Percentiles rank a stretch among this genome's conserved stretches.
Conservation (phyloP, 2,888 invertebrate genomes). For the Geotrupes spiniger region DNA sequence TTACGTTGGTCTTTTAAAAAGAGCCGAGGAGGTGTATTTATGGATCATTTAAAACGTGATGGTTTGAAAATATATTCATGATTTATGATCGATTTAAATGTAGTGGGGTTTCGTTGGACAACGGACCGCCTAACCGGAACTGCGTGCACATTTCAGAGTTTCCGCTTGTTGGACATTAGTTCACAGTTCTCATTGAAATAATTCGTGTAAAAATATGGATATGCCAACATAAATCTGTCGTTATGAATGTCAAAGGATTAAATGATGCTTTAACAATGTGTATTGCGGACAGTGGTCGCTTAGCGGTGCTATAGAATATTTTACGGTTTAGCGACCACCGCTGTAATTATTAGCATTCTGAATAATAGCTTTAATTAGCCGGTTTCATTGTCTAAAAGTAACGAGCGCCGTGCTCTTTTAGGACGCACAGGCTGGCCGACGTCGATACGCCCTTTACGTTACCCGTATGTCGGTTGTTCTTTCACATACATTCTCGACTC, state of each 20-base stretch:
- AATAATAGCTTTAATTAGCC: conserved; percentile 38
- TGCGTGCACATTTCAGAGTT: conserved; percentile 27
- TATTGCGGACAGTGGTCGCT: conserved; percentile 36
- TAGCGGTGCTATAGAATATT: conserved; percentile 25
- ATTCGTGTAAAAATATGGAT: conserved; percentile 31
- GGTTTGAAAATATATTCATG: background rate
- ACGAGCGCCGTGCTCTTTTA: no score
- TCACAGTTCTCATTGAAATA: conserved; percentile 30
- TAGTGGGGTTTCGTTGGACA: conserved; percentile 6
- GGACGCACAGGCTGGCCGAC: background rate
- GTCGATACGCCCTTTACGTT: background rate
- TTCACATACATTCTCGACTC: background rate
- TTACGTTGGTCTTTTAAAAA: no score
- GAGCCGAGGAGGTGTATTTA: no score
- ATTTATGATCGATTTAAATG: conserved; percentile 1
- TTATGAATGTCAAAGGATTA: conserved; percentile 42
- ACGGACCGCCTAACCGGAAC: conserved; percentile 1
- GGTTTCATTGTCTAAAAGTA: conserved; percentile 15
- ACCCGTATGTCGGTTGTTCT: conserved; percentile 8
- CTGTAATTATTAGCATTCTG: conserved; percentile 26
- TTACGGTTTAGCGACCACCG: conserved; percentile 30
- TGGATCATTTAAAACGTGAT: no score
- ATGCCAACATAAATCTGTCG: conserved; percentile 33
- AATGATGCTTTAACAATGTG: conserved; percentile 48
- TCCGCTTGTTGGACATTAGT: conserved; percentile 28